phyloP scores from a whole-genome alignment of 2,888 invertebrate species.

The Thalpophila matura region DNA sequence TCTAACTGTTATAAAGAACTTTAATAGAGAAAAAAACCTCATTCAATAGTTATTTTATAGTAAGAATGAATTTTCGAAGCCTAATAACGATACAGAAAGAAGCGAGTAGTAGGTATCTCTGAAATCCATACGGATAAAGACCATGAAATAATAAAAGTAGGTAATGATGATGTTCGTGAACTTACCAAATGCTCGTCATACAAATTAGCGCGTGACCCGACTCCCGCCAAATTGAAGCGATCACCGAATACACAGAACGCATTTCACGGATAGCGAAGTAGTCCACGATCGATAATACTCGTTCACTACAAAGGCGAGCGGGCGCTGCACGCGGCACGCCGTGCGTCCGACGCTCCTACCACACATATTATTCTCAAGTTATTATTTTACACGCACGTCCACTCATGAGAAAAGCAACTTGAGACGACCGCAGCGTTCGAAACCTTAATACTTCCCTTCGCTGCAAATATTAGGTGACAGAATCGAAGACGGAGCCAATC shows the following conservation, averaged over 20 bases:
- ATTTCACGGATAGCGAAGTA: conserved; percentile 80
- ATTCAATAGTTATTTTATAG: too few relatives aligned
- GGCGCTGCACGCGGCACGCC: conserved; percentile 79
- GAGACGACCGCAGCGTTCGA: conserved; percentile 90
- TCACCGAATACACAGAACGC: conserved; percentile 83
- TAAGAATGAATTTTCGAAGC: too few relatives aligned
- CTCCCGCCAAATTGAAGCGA: conserved; percentile 86
- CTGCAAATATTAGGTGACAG: conserved; percentile 90
- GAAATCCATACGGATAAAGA: not conserved
- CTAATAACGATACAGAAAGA: not conserved
- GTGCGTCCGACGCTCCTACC: conserved; percentile 83
- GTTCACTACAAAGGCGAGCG: conserved; percentile 80
- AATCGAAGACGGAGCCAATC: conserved; percentile 81
- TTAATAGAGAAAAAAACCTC: too few relatives aligned
- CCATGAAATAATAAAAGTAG: conserved; percentile 35
- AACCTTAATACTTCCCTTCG: conserved; percentile 91
- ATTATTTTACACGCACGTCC: conserved; percentile 90
- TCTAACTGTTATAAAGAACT: too few relatives aligned
- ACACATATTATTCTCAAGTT: conserved; percentile 88
- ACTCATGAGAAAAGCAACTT: conserved; percentile 91
- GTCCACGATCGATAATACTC: conserved; percentile 86
- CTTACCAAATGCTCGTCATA: conserved; percentile 77
- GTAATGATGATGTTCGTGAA: conserved; percentile 64
- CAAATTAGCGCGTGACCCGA: conserved; percentile 71
- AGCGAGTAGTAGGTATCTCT: not conserved